Base-by-base conservation (phyloP, 2,113 vertebrate species). In the Willisornis vidua region DNA sequence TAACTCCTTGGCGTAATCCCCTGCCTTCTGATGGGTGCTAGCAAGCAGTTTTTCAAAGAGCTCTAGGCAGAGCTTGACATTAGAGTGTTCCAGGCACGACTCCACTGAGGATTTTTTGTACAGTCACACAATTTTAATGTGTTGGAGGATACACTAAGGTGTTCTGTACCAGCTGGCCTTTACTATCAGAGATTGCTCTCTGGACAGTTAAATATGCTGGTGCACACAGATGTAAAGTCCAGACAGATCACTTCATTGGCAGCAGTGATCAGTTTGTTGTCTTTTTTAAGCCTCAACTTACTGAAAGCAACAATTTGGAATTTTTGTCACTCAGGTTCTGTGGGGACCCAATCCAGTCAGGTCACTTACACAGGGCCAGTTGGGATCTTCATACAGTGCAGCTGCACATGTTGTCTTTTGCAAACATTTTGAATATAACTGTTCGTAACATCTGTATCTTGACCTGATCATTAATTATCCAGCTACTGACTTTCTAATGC, bases 381-480 rank as follows among this genome's bases (percentile, higher is more conserved):
- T 16, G 41, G 23, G 26, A 24, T 85, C 45, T 51, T 89, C 17
- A 14, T 35, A 18, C 20, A 48, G 0, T n/a, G 54, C 13, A 83
- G 7, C 20, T 93, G 70, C 14, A 9, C 3, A 1, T 33, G 2
- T 12, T 0, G 0, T 74, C 19, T 75, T 76, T 14, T 35, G 35
- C 31, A 45, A 85, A 25, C 8, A 7, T 24, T 87, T 89, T 82
- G 19, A 62, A 85, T 54, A 7, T 23, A 22, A 12, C 6, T 58
- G 13, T 51, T 78, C 17, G 16, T 55, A 45, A 52, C 7, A 2
- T 59, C 10, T 55, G 9, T 76, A 25, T 65, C 31, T 59, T 76
- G 83, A 33, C 39, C 26, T 81, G 52, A 9, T 67, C 14, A 6
- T 67, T 78, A 79, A 43, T 57, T 87, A 5, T 78, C 35, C 41